Evolutionary conservation across 2,113 vertebrate species (phyloP).

Genomic region (Pedetes capensis): DNA sequence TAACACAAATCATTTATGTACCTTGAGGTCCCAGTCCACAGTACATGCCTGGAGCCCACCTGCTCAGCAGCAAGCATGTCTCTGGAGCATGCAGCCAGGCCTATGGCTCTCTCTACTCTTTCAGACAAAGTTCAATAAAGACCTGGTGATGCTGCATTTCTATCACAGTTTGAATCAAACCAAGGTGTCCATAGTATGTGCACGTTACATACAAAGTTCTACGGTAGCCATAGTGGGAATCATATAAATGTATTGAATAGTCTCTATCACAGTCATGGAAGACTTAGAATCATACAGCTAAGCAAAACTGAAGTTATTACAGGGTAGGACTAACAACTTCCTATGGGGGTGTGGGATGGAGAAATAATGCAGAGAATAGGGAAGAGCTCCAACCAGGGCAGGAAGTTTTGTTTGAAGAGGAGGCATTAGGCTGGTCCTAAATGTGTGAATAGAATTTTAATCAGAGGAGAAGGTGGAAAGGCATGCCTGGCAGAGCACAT

Average conservation of each 20-base stretch:
- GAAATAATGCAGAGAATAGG: not conserved
- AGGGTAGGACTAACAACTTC: not conserved
- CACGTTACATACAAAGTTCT: not conserved
- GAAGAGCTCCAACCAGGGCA: not conserved
- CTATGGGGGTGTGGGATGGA: accelerated
- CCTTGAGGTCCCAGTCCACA: accelerated
- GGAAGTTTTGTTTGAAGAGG: not conserved
- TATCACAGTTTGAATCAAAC: not conserved
- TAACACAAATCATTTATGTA: not conserved
- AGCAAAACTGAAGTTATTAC: not conserved
- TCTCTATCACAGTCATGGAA: not conserved
- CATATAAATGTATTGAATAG: not conserved
- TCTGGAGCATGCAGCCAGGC: not conserved
- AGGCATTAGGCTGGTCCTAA: not conserved
- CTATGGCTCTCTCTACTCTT: accelerated
- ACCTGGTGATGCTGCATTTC: not conserved
- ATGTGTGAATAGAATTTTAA: not conserved
- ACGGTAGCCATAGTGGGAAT: not conserved
- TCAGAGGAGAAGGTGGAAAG: not conserved
- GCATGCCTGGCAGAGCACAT: not conserved
- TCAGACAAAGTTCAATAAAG: not conserved
- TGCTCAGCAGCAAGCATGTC: not conserved
- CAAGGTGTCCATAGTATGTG: not conserved
- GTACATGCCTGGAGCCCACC: not conserved
- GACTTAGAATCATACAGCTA: not conserved